Evolutionary conservation across 1,140 invertebrate genomes (phyloP), one percentile per base, ranked within the genome.

Genomic region (Lordiphosa stackelbergi): DNA sequence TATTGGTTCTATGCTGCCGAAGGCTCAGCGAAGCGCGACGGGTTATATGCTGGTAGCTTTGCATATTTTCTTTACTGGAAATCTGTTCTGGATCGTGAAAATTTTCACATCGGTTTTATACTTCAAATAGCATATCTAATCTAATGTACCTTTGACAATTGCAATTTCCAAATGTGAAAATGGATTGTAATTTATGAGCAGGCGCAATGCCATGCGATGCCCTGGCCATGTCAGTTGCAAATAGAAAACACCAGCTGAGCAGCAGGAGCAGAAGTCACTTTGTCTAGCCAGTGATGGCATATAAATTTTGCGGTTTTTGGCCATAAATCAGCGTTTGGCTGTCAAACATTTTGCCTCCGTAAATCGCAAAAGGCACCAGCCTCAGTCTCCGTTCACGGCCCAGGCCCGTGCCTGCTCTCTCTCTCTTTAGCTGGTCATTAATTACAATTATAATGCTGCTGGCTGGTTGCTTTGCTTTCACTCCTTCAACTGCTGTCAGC

Each of bases 261-360:
- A 52, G 53, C 54, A 42, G 58, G 46, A 48, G 53, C 42, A 64
- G 59, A 49, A 60, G 63, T 79, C 78, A 63, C 61, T 62, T 66
- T 55, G 58, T 52, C 58, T 63, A 61, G 53, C 60, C 56, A 19
- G 35, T 66, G 71, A 59, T 81, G 75, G 62, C 78, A 84, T 78
- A 85, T 85, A 85, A 85, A 85, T 85, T 85, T 66, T 84, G 81
- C 55, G 74, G 81, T 79, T 62, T 72, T 28, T 66, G 71, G 78
- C 61, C 60, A 85, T 85, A 85, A 85, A 85, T 85, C 81, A 85
- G 81, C 72, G 79, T 85, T 85, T 79, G 81, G 69, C 81, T 85
- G 81, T 85, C 81, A 72, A 64, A 68, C 69, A 56, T 75, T 73
- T 69, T 72, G 72, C 78, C 47, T 62, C 55, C 72, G 75, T 68